Evolutionary conservation across 2,113 vertebrate species (phyloP).

Genomic region (Podocnemis expansa): DNA sequence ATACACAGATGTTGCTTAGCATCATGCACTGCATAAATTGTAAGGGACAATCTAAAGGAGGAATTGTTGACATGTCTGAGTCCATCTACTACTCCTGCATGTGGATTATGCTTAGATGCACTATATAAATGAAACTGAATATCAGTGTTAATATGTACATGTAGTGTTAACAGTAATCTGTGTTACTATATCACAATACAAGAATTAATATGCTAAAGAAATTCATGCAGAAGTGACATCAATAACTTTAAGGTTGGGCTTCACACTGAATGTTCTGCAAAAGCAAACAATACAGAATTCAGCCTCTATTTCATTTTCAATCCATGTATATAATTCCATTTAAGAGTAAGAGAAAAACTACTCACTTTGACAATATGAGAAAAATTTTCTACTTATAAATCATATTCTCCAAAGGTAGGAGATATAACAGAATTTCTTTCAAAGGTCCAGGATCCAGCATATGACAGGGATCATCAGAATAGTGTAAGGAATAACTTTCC

Average conservation of each 20-base stretch:
- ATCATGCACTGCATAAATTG: rapidly evolving
- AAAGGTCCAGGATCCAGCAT: not conserved
- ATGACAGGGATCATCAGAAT: not conserved
- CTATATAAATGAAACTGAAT: not conserved
- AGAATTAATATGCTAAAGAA: not conserved
- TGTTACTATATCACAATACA: not conserved
- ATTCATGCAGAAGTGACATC: not conserved
- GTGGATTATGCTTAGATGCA: not conserved
- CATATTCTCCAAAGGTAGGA: not conserved
- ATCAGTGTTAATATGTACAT: not conserved
- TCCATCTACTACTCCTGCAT: not conserved
- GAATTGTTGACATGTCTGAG: not conserved
- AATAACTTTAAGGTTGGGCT: not conserved
- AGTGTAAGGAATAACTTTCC: not conserved
- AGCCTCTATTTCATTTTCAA: not conserved
- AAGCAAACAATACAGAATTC: not conserved
- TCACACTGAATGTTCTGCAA: not conserved
- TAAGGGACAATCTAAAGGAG: not conserved
- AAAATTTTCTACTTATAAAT: not conserved
- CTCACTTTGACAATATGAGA: not conserved
- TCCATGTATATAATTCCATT: not conserved
- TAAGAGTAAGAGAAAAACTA: not conserved
- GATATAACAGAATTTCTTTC: not conserved
- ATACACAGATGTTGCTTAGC: not conserved
- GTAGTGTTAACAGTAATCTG: rapidly evolving